Conservation (phyloP, 2,113 vertebrate species). For the Empidonax traillii region DNA sequence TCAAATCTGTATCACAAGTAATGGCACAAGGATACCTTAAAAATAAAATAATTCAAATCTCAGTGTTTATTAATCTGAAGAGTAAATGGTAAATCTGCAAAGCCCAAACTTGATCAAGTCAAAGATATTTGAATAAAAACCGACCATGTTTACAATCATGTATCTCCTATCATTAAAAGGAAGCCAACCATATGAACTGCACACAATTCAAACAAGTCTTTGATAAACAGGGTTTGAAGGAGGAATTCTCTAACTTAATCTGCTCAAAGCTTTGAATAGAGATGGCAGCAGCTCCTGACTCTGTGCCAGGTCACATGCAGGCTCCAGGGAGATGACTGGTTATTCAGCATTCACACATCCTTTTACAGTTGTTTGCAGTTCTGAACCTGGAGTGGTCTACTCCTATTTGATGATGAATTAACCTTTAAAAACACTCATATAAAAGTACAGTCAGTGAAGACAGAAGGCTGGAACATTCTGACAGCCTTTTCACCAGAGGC, state of each 20-base stretch:
- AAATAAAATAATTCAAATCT: background rate
- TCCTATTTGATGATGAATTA: background rate
- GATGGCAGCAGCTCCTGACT: background rate
- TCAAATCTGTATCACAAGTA: background rate
- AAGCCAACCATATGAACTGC: background rate
- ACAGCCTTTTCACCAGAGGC: background rate
- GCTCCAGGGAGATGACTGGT: background rate
- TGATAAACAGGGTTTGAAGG: background rate
- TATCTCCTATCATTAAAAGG: background rate
- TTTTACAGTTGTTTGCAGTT: background rate
- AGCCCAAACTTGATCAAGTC: background rate
- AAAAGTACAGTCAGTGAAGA: background rate
- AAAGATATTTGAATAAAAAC: background rate
- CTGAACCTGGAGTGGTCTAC: background rate
- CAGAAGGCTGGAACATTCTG: background rate
- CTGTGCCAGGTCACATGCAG: background rate
- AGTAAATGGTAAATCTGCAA: background rate
- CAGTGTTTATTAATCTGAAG: background rate
- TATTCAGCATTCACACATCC: background rate
- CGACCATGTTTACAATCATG: background rate
- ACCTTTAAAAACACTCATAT: background rate
- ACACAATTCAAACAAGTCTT: background rate
- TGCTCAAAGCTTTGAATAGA: conserved; percentile 5
- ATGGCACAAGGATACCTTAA: background rate
- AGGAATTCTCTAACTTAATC: conserved; percentile 8